Evolutionary conservation across 2,797 vertebrate genomes (phyloP), one percentile per base, ranked within the genome.

Genomic region (Lacerta viridis): DNA sequence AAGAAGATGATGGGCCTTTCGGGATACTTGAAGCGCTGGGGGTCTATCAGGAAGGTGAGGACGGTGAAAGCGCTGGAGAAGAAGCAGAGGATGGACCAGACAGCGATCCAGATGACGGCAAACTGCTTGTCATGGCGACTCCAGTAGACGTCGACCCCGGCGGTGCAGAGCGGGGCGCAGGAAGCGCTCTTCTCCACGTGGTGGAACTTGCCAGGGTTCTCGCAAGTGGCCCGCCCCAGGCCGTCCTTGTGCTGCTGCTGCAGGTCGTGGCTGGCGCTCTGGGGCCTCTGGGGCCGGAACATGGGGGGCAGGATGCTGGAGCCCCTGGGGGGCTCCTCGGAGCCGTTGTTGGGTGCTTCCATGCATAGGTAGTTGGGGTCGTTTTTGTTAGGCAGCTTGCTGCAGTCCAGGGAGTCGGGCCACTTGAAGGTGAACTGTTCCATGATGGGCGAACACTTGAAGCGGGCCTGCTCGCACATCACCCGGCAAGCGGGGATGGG

Each of bases 1-100:
- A 99, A 98, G 97, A 99, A 99, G 96, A 99, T 99, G 93, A 99
- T 99, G 75, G 99, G 99, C 92, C 99, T 97, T 97, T 99, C 99
- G 0, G 99, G 99, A 97, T 99, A 99, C 93, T 98, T 98, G 97
- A 99, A 99, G 59, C 99, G 98, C 91, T 98, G 98, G 0, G 99
- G 99, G 93, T 99, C 99, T 0, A 99, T 97, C 88, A 99, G 98
- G 92, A 99, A 99, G 29, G 99, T 99, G 92, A 99, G 98, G 33
- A 99, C 99, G 0, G 99, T 99, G 96, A 99, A 99, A 93, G 99
- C 98, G 27, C 98, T 99, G 94, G 99, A 99, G 96, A 98, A 96
- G 91, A 99, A 99, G 97, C 99, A 99, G 83, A 99, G 97, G 64
- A 98, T 97, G 64, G 99, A 98, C 99, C 99, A 99, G 94, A 99